Base-by-base conservation (phyloP, 2,888 invertebrate genomes). In the Calameuta filiformis region DNA sequence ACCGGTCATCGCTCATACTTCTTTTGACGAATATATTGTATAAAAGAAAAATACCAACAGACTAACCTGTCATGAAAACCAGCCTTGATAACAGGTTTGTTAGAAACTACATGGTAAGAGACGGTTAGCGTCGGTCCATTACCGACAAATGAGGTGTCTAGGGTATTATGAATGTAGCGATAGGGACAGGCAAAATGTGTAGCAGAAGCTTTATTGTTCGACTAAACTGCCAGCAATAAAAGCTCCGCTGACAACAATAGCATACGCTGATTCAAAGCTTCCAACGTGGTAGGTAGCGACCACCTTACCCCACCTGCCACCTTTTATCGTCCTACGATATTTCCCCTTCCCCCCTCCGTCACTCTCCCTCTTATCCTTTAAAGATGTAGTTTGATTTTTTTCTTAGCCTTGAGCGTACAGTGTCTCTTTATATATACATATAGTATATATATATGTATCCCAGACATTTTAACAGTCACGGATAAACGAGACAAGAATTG, bases 121-220 rank as follows among this genome's bases (percentile, higher is more conserved):
- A 9, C 56, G 56, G 56, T 23, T 56, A 56, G 78, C 79, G 83
- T 82, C 82, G 85, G 84, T 84, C 85, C 85, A 86, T 88, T 88
- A 87, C 86, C 84, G 83, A 81, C 84, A 83, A 86, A 84, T 85
- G 83, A 84, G 83, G 84, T 83, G 79, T 84, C 81, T 83, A 80
- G 79, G 76, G 82, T 82, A 87, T 85, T 85, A 85, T 86, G 84
- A 86, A 86, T 83, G 84, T 75, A 81, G 80, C 83, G 85, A 85
- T 85, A 37, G 37, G 35, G 35, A 84, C 85, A 85, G 84, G 81
- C 80, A 78, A 84, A 86, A 84, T 81, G 85, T 82, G 80, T 79
- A 81, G 80, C 84, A 84, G 79, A 78, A 83, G 85, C 82, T 89
- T 88, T 88, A 88, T 89, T 87, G 87, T 88, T 86, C 86, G 83